phyloP scores from a whole-genome alignment of 1,140 invertebrate species.

The Tribolium madens region DNA sequence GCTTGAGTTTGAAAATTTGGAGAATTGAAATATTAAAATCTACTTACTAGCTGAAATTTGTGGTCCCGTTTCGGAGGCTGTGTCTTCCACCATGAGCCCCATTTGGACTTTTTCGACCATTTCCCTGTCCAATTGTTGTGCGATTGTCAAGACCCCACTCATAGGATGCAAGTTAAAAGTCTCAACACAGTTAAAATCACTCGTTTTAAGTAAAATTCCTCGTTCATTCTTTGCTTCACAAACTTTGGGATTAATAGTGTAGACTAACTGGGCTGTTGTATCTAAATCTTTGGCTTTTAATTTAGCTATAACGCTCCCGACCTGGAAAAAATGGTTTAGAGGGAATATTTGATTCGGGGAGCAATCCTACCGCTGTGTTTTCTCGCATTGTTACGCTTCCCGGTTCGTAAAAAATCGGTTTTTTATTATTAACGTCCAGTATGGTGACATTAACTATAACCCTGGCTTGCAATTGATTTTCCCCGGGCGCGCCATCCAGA shows the following conservation, averaged over 20 bases:
- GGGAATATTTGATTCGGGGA: constrained; percentile 30
- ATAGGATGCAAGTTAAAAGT: constrained; percentile 81
- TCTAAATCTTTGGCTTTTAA: constrained; percentile 84
- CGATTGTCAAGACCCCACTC: constrained; percentile 78
- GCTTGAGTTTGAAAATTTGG: too few species aligned
- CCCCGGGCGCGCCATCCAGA: constrained; percentile 88
- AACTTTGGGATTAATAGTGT: constrained; percentile 76
- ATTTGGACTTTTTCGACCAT: constrained; percentile 84
- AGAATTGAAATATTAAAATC: too few species aligned
- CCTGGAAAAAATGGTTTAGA: constrained; percentile 65
- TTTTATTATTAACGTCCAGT: constrained; percentile 92
- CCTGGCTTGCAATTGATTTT: constrained; percentile 77
- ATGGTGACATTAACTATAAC: constrained; percentile 87
- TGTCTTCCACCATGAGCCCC: constrained; percentile 84
- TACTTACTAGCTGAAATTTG: constrained; percentile 78
- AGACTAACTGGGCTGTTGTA: constrained; percentile 80
- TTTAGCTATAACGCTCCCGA: constrained; percentile 77
- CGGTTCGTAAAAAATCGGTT: constrained; percentile 79
- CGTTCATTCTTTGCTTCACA: constrained; percentile 87
- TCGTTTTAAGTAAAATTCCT: constrained; percentile 75
- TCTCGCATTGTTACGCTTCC: constrained; percentile 78
- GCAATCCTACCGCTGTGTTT: constrained; percentile 76
- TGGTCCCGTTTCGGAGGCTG: constrained; percentile 79
- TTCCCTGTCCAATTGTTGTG: constrained; percentile 84
- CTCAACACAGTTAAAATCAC: constrained; percentile 79